Evolutionary conservation across 2,797 vertebrate species (phyloP), one percentile per base, ranked within the genome.

Genomic region (Trematomus bernacchii): DNA sequence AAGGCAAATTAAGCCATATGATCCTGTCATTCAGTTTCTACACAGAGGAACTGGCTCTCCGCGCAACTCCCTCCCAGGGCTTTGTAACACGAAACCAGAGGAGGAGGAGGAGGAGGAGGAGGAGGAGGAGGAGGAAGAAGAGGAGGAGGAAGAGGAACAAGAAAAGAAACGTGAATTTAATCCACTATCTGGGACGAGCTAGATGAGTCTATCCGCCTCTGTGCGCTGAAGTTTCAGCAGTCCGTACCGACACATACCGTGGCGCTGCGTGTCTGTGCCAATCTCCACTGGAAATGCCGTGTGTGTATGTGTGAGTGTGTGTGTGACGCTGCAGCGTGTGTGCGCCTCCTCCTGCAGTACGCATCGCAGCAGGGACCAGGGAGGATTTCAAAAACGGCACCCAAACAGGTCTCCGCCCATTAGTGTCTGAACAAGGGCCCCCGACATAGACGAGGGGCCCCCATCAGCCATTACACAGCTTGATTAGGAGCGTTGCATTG

Each of bases 1-100:
- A n/a, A 73, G 46, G 88, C 73, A 76, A 82, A 91, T 87, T 73
- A 72, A 87, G 88, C 91, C 87, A 88, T 89, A 85, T 82, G 94
- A 94, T 91, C 93, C 93, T 93, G 93, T 95, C 93, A 93, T 93
- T 88, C 89, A 91, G 86, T 91, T 90, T 93, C 86, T 89, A 87
- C 90, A 92, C 87, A 87, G 91, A 88, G 85, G 80, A 92, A 90
- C 94, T 93, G 91, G 82, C 85, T 93, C 89, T 85, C 64, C 84
- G 80, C 90, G 85, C 87, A 92, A 91, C 91, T 93, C 90, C 88
- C 92, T 93, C 90, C 87, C 89, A 71, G 59, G 87, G 90, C 91
- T 94, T 89, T 94, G 94, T 94, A 94, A 94, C 91, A 92, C 84
- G 94, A 94, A 89, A 93, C 89, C 91, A 70, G 76, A 62, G 76